Base-by-base conservation (phyloP, 2,797 vertebrate species). In the Pristis pectinata region DNA sequence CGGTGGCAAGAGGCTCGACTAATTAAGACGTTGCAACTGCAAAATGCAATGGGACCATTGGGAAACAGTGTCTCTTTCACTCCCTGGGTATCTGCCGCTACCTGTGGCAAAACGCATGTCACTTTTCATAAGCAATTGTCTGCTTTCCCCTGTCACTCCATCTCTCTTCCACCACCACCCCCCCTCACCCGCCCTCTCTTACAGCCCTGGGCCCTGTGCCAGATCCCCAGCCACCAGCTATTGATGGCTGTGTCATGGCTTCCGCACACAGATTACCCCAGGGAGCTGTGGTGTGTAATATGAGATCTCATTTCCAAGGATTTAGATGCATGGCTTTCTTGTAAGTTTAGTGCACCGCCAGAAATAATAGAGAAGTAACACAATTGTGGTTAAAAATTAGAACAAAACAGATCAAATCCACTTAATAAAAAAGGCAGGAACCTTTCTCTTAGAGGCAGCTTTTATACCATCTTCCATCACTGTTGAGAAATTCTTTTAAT, bases 281-380 rank as follows among this genome's bases (percentile, higher is more conserved):
- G 83, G 83, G 83, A 87, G 27, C 53, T 3, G 9, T 27, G 15
- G 53, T 3, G 83, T 11, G 49, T 56, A 59, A 87, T 56, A 87
- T 15, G 49, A 87, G 83, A 87, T 59, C 83, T 87, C 83, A 87
- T 87, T 87, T 53, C 83, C 53, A 87, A 49, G 30, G 83, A 87
- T 87, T 87, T 87, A 87, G 49, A 56, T 85, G 83, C 83, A 34
- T 1, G 24, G 27, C 30, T 59, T 53, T 27, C 80, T 30, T 87
- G 49, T 34, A 87, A 87, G 83, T 87, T 87, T 59, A 15, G 49
- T 15, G 27, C 83, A 59, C 27, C 27, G 11, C 53, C 49, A 56
- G 53, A 87, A 34, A 77, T 59, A 87, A 34, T 87, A 34, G 49
- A 59, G 27, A 34, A 87, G 56, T 87, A 87, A 56, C 83, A 34